Evolutionary conservation across 2,888 invertebrate species (phyloP), one percentile per base, ranked within the genome.

Genomic region (Morinoia aosen): DNA sequence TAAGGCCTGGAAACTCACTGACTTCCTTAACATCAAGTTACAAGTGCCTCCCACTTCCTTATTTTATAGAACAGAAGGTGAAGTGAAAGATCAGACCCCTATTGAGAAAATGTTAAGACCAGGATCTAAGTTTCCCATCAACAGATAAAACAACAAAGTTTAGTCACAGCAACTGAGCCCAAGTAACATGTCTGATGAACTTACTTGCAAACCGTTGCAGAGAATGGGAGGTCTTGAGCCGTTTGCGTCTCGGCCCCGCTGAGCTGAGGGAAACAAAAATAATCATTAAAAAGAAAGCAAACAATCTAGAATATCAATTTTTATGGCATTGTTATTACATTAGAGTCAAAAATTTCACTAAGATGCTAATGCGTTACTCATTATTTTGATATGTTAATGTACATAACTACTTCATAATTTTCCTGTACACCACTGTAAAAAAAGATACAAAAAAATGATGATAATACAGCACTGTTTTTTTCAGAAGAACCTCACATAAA

Each of bases 201-300:
- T 7, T 33, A 93, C 93, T 57, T 93, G 93, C 93, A 56, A 93
- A 48, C 10, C 93, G 93, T 57, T 93, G 93, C 56, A 93, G 39
- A 33, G 93, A 93, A 57, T 93, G 93, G n/a, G 93, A 93, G 56
- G 56, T 57, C 57, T 93, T 93, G 56, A 12, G 93, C 12, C 93
- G 56, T 93, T 93, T 93, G 33, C 93, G 56, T 33, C 93, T 57
- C n/a, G 56, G 93, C 33, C 93, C 57, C 1, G 8, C 57, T 19
- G 56, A 33, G 33, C 93, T 93, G 91, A 12, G 39, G 11, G 39
- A 2, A 48, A 90, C 16, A 64, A 64, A 64, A 33, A 64, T 16
- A 64, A 64, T 33, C 64, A 64, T 33, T 3, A 88, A 88, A n/a
- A 39, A 2, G 25, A 88, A 88, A 88, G 39, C 25, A n/a, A 88